Evolutionary conservation across 1,140 invertebrate species (phyloP).

Genomic region (Drosophila biarmipes): DNA sequence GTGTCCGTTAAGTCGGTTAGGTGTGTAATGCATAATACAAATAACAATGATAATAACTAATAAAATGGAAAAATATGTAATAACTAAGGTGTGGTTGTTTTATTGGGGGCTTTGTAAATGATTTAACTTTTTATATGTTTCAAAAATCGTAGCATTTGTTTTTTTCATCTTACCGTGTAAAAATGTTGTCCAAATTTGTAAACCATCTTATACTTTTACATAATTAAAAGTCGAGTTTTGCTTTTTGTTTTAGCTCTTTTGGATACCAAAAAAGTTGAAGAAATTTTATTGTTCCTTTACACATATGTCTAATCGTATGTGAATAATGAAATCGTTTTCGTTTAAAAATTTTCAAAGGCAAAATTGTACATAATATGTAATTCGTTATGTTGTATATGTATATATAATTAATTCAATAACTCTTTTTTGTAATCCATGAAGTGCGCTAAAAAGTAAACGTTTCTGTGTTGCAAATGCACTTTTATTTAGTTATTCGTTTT

Average conservation of each 20-base stretch:
- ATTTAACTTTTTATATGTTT: too few species aligned
- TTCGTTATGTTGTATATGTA: slow-evolving; percentile 52
- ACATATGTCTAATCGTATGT: slow-evolving; percentile 49
- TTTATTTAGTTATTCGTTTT: slow-evolving; percentile 10
- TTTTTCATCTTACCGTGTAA: too few species aligned
- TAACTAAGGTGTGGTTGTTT: slow-evolving; percentile 42
- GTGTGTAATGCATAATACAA: slow-evolving; percentile 74
- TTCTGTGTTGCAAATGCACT: slow-evolving; percentile 38
- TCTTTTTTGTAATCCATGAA: slow-evolving; percentile 41
- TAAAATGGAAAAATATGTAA: slow-evolving; percentile 75
- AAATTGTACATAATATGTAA: slow-evolving; percentile 71
- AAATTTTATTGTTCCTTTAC: slow-evolving; percentile 72
- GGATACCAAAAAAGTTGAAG: slow-evolving; percentile 76
- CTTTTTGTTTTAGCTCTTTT: slow-evolving; percentile 69
- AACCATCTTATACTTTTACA: background rate
- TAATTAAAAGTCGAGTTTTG: slow-evolving; percentile 10
- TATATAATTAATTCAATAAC: slow-evolving; percentile 53
- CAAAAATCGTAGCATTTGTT: too few species aligned
- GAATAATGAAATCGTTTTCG: slow-evolving; percentile 69
- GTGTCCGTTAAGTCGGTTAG: slow-evolving; percentile 61
- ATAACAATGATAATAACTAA: slow-evolving; percentile 75
- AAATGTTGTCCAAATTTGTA: background rate
- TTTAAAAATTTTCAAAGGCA: slow-evolving; percentile 74
- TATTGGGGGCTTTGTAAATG: background rate
- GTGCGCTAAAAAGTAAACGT: slow-evolving; percentile 58